phyloP scores from a whole-genome alignment of 2,113 vertebrate species.

The Antigone vipio region DNA sequence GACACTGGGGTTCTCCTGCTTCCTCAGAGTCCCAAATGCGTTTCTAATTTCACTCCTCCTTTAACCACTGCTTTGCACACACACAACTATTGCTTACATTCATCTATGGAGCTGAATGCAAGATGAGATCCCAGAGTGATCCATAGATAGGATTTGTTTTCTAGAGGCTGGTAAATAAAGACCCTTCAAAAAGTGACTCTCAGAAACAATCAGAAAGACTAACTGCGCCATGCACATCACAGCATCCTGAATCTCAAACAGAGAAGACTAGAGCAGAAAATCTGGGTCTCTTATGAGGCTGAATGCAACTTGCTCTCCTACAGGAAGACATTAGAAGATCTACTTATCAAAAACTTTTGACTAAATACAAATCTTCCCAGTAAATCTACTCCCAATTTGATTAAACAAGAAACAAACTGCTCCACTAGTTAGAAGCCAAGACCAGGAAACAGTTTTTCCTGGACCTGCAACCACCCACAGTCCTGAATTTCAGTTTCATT shows the following conservation, averaged over 20 bases:
- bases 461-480: neutral
- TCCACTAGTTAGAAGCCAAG: neutral
- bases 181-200: neutral
- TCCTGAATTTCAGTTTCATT: neutral
- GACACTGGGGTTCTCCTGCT: neutral
- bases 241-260: neutral
- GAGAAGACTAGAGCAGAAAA: neutral
- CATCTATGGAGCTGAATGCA: neutral
- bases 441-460: neutral
- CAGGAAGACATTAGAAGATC: neutral
- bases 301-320: neutral
- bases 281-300: neutral
- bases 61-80: neutral
- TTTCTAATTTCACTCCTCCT: neutral
- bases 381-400: neutral
- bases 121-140: neutral
- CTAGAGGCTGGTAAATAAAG: neutral
- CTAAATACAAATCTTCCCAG: neutral
- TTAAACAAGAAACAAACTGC: neutral
- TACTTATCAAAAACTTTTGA: neutral
- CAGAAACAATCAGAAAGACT: neutral
- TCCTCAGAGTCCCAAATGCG: neutral
- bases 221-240: neutral
- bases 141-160: neutral
- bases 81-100: neutral